Percentiles rank a stretch among this genome's conserved stretches.
Evolutionary conservation across 2,113 vertebrate species (phyloP).

Genomic region (Mus spicilegus): DNA sequence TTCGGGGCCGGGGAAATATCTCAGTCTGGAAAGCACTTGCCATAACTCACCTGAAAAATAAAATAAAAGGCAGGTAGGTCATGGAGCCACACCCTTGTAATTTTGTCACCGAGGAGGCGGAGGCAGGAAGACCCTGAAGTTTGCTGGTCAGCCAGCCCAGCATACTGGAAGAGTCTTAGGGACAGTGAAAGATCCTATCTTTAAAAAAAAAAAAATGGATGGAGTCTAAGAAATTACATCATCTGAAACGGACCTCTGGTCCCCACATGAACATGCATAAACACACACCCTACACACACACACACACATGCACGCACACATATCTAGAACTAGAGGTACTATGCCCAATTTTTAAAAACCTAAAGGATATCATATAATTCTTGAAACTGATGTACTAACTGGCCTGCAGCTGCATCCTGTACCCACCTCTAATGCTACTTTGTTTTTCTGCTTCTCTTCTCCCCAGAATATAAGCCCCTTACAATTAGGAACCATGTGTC

Average conservation of each 20-base stretch:
- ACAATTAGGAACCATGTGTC: not conserved
- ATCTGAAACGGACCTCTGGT: not conserved
- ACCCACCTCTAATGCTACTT: not conserved
- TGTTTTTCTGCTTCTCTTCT: not conserved
- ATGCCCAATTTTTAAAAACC: not conserved
- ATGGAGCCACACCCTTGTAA: not conserved
- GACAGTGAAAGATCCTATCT: not conserved
- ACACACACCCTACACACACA: not conserved
- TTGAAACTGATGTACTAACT: not conserved
- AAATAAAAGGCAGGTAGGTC: no score
- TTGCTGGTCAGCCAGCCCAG: not conserved
- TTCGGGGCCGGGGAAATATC: not conserved
- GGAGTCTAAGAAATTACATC: not conserved
- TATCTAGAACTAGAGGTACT: not conserved
- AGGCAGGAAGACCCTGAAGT: not conserved
- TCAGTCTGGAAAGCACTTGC: not conserved
- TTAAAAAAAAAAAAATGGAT: not conserved
- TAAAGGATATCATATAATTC: not conserved
- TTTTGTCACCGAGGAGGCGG: not conserved
- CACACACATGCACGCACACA: not conserved
- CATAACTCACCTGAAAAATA: not conserved
- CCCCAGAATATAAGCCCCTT: not conserved
- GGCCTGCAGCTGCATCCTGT: fast-evolving
- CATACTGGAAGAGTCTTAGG: not conserved
- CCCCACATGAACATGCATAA: not conserved